These are phyloP conservation scores for Oryctolagus cuniculus DNA, from an alignment of 2,113 vertebrate species.

Conservation along the genomic window DNA sequence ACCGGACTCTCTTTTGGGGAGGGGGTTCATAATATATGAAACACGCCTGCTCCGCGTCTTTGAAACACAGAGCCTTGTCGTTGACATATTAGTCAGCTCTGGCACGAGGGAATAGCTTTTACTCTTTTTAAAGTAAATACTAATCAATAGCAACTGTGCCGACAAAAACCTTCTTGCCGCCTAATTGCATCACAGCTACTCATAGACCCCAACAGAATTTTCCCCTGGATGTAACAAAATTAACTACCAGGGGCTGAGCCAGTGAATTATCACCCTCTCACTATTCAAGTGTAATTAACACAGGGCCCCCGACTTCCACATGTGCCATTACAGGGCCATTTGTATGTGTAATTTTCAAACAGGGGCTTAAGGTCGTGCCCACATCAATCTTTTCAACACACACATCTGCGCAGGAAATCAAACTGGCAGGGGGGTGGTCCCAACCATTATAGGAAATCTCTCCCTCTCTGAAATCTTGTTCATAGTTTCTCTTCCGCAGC, in stretches of 20 bases:
- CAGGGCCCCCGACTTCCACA: slow-evolving; percentile 44
- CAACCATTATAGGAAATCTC: background rate
- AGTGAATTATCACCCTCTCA: slow-evolving; percentile 72
- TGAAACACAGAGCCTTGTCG: background rate
- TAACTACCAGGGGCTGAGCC: slow-evolving; percentile 75
- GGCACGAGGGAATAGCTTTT: slow-evolving; percentile 64
- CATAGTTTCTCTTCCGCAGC: background rate
- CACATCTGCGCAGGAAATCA: slow-evolving; percentile 56
- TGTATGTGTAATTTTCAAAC: slow-evolving; percentile 66
- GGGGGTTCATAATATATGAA: slow-evolving; percentile 58
- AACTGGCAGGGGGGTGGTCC: slow-evolving; percentile 22
- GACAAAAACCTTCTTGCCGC: slow-evolving; percentile 73
- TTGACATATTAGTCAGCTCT: slow-evolving; percentile 72
- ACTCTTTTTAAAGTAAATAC: slow-evolving; percentile 83
- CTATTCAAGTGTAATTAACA: slow-evolving; percentile 79
- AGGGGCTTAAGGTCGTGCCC: slow-evolving; percentile 8
- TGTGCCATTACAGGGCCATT: slow-evolving; percentile 55
- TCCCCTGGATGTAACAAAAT: slow-evolving; percentile 78
- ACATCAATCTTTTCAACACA: slow-evolving; percentile 63
- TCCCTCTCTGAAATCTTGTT: slow-evolving; percentile 32
- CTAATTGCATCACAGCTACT: slow-evolving; percentile 78
- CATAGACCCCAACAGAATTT: slow-evolving; percentile 81
- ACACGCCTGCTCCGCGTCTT: slow-evolving; percentile 46
- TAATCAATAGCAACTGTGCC: slow-evolving; percentile 79
- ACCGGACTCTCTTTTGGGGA: slow-evolving; percentile 71